Evolutionary conservation across 2,113 vertebrate species (phyloP).

Genomic region (Dolichotis patagonum): DNA sequence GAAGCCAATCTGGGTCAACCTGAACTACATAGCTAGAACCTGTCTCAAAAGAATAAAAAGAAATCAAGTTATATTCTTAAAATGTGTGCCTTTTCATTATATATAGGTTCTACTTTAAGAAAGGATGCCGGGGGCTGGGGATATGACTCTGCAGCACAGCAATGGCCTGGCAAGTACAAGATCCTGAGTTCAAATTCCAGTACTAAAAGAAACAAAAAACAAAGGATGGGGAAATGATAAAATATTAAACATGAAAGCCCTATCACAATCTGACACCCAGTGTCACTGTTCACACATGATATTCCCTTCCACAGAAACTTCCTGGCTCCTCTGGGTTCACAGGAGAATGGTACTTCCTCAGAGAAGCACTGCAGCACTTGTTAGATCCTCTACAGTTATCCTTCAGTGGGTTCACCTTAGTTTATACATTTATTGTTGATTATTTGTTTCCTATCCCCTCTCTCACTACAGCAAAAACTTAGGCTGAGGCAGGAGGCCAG

Average conservation of each 20-base stretch:
- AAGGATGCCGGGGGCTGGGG: not conserved
- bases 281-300: not conserved
- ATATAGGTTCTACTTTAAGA: not conserved
- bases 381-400: not conserved
- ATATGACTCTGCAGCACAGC: too few relatives aligned
- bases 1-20: not conserved
- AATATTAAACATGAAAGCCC: not conserved
- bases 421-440: not conserved
- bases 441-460: not conserved
- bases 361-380: not conserved
- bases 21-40: not conserved
- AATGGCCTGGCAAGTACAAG: too few relatives aligned
- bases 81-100: not conserved
- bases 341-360: slow-evolving; percentile 1
- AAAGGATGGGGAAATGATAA: not conserved
- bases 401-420: not conserved
- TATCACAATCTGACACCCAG: not conserved
- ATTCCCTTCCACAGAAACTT: not conserved
- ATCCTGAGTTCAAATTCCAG: too few relatives aligned
- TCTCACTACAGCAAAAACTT: not conserved
- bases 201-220: too few relatives aligned
- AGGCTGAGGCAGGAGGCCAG: not conserved
- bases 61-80: not conserved
- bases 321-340: not conserved
- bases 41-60: not conserved